phyloP scores from a whole-genome alignment of 2,113 vertebrate genomes.

The Chiloscyllium plagiosum region DNA sequence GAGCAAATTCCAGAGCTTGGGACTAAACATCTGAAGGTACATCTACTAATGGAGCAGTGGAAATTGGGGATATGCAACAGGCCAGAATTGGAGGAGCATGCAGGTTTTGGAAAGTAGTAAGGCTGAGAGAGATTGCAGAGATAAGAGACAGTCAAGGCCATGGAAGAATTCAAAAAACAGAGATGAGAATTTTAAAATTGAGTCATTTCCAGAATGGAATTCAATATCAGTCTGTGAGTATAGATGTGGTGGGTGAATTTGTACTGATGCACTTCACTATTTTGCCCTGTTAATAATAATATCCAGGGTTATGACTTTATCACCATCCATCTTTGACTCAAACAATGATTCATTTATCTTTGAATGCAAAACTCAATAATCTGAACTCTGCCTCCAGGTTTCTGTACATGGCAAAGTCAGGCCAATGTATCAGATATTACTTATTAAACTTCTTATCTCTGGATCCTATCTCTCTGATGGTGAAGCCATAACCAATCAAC shows the following conservation, averaged over 20 bases:
- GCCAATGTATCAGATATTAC: not conserved
- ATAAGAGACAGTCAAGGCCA: not conserved
- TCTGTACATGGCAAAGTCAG: not conserved
- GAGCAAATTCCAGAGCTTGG: not conserved
- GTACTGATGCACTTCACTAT: not conserved
- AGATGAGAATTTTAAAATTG: not conserved
- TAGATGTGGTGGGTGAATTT: not conserved
- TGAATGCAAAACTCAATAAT: not conserved
- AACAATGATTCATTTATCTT: not conserved
- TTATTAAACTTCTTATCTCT: conserved; percentile 17
- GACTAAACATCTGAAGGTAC: not conserved
- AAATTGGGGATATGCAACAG: not conserved
- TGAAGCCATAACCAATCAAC: not conserved
- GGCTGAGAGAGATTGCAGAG: not conserved
- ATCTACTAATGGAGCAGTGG: not conserved
- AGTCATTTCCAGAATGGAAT: not conserved
- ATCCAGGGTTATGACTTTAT: not conserved
- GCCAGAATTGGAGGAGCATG: not conserved
- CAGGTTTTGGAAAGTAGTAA: not conserved
- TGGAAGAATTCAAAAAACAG: not conserved
- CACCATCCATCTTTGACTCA: not conserved
- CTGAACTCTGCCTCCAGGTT: not conserved
- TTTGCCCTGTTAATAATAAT: not conserved
- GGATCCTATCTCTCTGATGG: no score
- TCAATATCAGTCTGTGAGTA: not conserved